A percentile compares a stretch with the other conserved stretches of the same genome.
Evolutionary conservation across 2,888 invertebrate genomes (phyloP).

Genomic region (Apeira syringaria): DNA sequence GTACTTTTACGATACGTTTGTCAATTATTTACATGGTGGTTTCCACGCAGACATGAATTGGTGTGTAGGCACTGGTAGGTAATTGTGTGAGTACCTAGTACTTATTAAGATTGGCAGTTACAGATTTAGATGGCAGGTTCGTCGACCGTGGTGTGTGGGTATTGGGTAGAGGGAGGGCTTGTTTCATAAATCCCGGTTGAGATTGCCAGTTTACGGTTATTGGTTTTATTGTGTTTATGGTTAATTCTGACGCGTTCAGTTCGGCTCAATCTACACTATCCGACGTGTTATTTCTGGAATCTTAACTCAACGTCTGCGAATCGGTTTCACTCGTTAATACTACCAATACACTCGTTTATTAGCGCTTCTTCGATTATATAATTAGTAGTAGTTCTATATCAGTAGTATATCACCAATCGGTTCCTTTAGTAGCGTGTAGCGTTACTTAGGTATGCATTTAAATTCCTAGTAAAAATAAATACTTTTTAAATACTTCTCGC

Average conservation of each 20-base stretch:
- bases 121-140: constrained; percentile 46
- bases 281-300: no score
- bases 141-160: constrained; percentile 47
- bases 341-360: no score
- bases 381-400: no score
- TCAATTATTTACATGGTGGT: constrained; percentile 42
- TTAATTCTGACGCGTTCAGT: constrained; percentile 58
- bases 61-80: constrained; percentile 14
- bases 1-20: constrained; percentile 48
- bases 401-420: no score
- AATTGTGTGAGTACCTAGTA: constrained; percentile 20
- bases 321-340: no score
- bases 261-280: constrained; percentile 32
- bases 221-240: constrained; percentile 59
- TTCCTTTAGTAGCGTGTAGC: no score
- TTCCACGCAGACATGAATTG: constrained; percentile 27
- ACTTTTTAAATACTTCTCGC: no score
- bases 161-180: constrained; percentile 43
- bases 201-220: constrained; percentile 59
- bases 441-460: no score
- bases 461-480: no score
- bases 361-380: no score
- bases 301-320: no score
- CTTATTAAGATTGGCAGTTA: constrained; percentile 33
- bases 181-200: constrained; percentile 56